Evolutionary conservation across 2,888 invertebrate species (phyloP).

Genomic region (Schizotus pectinicornis): DNA sequence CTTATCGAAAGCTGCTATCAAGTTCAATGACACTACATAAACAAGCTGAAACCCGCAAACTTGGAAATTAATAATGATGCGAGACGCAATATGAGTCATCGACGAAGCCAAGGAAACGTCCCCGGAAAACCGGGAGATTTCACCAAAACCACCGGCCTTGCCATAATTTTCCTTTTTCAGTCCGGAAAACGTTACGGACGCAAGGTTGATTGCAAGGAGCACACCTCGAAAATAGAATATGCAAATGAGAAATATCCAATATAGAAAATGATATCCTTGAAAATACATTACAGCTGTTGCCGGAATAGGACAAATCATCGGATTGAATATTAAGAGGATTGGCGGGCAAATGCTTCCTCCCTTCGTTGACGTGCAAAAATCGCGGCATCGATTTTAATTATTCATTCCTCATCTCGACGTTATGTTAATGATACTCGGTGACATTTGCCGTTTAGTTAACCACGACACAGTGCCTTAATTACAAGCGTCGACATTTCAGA

Average conservation of each 20-base stretch:
- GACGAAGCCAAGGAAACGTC: too few relatives aligned
- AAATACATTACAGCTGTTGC: conserved; percentile 31
- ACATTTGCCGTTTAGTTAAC: too few relatives aligned
- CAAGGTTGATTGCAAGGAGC: conserved; percentile 30
- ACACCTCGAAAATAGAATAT: conserved; percentile 32
- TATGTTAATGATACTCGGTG: too few relatives aligned
- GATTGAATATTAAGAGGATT: conserved; percentile 26
- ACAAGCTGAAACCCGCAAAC: conserved; percentile 14
- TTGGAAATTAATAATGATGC: conserved; percentile 8
- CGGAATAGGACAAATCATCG: conserved; percentile 30
- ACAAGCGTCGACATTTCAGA: too few relatives aligned
- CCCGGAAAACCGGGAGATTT: too few relatives aligned
- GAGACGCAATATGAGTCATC: too few relatives aligned
- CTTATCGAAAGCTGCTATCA: conserved; percentile 25
- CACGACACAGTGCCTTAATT: too few relatives aligned
- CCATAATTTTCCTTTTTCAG: conserved; percentile 8
- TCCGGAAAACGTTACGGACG: conserved; percentile 21
- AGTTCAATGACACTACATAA: conserved; percentile 25
- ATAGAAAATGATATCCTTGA: conserved; percentile 34
- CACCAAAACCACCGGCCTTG: not conserved
- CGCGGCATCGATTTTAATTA: too few relatives aligned
- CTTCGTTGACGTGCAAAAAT: too few relatives aligned
- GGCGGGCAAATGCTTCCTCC: conserved; percentile 9
- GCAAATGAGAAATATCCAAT: conserved; percentile 33
- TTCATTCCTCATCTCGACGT: too few relatives aligned